Base-by-base conservation (phyloP, 2,113 vertebrate species). In the Piaya cayana region DNA sequence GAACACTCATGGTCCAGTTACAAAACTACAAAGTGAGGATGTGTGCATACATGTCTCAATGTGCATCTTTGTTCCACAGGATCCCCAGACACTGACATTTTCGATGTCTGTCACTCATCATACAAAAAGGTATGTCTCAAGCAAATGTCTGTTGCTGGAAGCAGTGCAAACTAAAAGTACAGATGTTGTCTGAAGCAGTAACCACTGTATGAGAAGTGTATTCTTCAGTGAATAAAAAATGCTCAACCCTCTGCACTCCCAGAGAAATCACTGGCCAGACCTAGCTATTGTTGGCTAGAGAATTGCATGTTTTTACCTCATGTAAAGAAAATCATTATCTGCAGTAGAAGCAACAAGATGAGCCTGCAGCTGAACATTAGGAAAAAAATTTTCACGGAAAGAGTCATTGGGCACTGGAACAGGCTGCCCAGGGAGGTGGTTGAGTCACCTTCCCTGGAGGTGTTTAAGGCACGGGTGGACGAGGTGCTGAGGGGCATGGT, bases 21-120 rank as follows among this genome's bases (percentile, higher is more conserved):
- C 29, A 80, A 60, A 82, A 30, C 12, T 37, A 7, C 4, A 6
- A 79, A 65, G 42, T 8, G 26, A 68, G 34, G 14, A 63, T 20
- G 34, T 6, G 11, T n/a, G 9, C 8, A 23, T 5, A 15, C 22
- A 29, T 3, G 2, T 49, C 39, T 13, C n/a, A 15, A 1, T 3
- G 34, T 8, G 8, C 20, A 23, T 8, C 52, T 79, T 78, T 56
- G 26, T 74, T 52, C 53, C 8, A 6, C 1, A 4, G n/a, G 21
- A 77, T 81, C 15, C 27, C 34, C 55, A 69, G 76, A 50, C 14
- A 56, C 23, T 15, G 83, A 68, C 75, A 75, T 3, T 43, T 36
- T 65, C 4, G 2, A 32, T 10, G 13, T 60, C 56, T 78, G 52
- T 78, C 52, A 50, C 26, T 65, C 21, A 22, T 11, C 14, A 5